Percentiles rank a stretch among this genome's conserved stretches.
These are phyloP conservation scores for Copidosoma floridanum DNA, from an alignment of 1,140 invertebrate genomes.

Conservation along the genomic window DNA sequence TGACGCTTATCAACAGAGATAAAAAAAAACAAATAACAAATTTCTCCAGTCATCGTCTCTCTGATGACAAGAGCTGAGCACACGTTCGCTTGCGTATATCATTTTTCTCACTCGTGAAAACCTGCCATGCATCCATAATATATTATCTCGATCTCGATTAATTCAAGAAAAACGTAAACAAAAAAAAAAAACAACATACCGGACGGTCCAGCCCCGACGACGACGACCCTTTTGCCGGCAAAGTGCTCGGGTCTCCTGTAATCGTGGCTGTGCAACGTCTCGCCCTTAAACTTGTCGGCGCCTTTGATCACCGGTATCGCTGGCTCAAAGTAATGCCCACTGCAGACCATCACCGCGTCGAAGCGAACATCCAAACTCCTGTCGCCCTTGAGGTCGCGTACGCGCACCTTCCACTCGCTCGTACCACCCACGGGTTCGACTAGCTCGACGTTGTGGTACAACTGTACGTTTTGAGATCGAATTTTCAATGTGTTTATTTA, in stretches of 20 bases:
- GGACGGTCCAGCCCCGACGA: constrained; percentile 84
- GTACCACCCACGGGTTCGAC: constrained; percentile 51
- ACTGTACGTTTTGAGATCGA: constrained; percentile 48
- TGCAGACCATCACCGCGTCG: constrained; percentile 82
- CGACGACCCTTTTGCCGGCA: constrained; percentile 65
- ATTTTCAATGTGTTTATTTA: neutral
- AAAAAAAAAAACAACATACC: too few relatives aligned
- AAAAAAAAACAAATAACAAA: too few relatives aligned
- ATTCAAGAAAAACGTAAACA: too few relatives aligned
- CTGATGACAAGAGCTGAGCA: too few relatives aligned
- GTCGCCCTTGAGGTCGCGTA: constrained; percentile 62
- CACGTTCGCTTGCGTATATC: too few relatives aligned
- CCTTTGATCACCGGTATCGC: constrained; percentile 63
- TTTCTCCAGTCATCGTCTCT: too few relatives aligned
- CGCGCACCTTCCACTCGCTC: constrained; percentile 62
- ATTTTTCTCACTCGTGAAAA: too few relatives aligned
- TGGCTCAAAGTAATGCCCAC: constrained; percentile 78
- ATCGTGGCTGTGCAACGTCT: constrained; percentile 80
- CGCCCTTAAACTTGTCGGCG: constrained; percentile 67
- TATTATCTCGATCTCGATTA: too few relatives aligned
- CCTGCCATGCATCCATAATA: too few relatives aligned
- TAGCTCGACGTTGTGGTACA: constrained; percentile 64
- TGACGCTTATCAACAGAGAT: too few relatives aligned
- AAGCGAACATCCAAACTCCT: constrained; percentile 59
- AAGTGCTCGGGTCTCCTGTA: constrained; percentile 75